Conservation (phyloP, 2,113 vertebrate genomes). For the Nipponia nippon region DNA sequence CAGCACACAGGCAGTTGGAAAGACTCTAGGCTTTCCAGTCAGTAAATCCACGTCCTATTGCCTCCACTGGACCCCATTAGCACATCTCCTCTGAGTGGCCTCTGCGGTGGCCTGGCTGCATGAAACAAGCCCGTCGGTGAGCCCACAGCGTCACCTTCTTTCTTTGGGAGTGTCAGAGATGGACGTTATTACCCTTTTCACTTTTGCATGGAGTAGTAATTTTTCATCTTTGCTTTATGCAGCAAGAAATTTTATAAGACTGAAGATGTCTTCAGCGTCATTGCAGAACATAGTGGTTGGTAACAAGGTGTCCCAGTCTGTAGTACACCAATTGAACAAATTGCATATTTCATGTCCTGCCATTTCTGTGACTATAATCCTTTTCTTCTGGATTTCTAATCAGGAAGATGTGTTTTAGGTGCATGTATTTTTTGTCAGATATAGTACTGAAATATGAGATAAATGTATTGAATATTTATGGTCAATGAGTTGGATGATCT, state of each 20-base stretch:
- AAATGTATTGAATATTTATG: background rate
- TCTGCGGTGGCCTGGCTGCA: background rate
- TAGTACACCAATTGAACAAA: background rate
- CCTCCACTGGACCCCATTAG: fast-evolving
- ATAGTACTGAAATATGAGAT: background rate
- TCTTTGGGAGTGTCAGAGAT: background rate
- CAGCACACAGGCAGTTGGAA: background rate
- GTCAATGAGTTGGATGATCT: background rate
- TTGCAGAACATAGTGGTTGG: background rate
- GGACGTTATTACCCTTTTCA: background rate
- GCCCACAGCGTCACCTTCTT: fast-evolving
- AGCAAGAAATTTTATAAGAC: background rate
- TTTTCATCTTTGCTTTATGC: background rate
- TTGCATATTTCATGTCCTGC: background rate
- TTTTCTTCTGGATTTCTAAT: background rate
- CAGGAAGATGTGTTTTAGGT: background rate
- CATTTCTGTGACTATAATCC: background rate
- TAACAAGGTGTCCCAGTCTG: background rate
- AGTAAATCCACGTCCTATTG: fast-evolving
- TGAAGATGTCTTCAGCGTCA: background rate
- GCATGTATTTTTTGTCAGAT: background rate
- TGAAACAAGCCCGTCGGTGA: fast-evolving
- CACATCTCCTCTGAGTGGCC: background rate
- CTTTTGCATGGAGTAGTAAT: background rate
- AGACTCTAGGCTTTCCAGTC: background rate